Conservation (phyloP, 2,888 invertebrate species). For the Seladonia tumulorum region DNA sequence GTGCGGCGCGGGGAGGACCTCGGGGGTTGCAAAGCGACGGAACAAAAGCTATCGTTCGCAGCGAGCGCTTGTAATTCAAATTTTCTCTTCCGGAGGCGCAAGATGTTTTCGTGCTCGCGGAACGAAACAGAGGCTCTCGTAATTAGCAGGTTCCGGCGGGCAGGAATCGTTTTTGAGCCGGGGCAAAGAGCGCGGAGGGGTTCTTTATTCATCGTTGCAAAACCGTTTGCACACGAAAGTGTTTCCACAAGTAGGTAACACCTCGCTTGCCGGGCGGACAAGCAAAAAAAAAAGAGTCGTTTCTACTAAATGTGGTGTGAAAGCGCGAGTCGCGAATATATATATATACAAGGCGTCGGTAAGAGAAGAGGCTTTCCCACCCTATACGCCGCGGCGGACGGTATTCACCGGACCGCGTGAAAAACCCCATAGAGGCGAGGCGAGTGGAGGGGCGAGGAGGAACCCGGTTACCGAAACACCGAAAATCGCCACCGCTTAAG, state of each 20-base stretch:
- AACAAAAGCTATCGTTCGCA: conserved; percentile 46
- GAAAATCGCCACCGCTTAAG: neutral
- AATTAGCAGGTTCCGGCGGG: conserved; percentile 40
- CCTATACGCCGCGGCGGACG: neutral
- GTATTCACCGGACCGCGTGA: neutral
- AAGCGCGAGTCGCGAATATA: conserved; percentile 19
- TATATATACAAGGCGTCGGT: neutral
- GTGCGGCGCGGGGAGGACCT: neutral
- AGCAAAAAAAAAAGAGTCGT: conserved; percentile 7
- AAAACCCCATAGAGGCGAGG: neutral
- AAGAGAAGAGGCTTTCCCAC: neutral
- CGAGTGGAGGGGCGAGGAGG: neutral
- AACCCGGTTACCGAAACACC: neutral
- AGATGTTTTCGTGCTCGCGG: conserved; percentile 20
- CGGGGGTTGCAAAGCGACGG: conserved; percentile 10
- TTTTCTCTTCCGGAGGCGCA: conserved; percentile 35
- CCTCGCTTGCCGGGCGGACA: conserved; percentile 17
- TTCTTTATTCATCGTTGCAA: conserved; percentile 44
- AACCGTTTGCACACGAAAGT: conserved; percentile 49
- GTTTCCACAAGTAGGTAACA: conserved; percentile 45
- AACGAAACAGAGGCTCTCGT: conserved; percentile 35
- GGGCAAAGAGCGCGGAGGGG: neutral
- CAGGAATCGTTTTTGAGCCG: conserved; percentile 29
- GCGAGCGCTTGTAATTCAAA: conserved; percentile 56
- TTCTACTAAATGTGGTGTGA: conserved; percentile 19